Percentiles rank a stretch among this genome's conserved stretches.
These are phyloP conservation scores for Mesembrinibis cayennensis DNA, from an alignment of 2,113 vertebrate species.

Conservation along the genomic window DNA sequence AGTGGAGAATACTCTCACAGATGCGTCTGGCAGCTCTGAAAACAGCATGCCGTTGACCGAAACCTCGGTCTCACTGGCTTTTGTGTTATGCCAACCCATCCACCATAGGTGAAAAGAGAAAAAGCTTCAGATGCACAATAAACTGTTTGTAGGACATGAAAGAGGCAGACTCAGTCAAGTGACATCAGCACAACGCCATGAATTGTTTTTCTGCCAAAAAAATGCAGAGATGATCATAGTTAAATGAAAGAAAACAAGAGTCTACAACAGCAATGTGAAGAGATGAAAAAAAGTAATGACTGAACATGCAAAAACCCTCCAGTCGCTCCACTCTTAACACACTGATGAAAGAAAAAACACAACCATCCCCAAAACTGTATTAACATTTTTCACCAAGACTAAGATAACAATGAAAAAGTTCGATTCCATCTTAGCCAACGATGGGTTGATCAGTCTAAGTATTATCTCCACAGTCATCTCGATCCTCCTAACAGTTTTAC, in stretches of 20 bases:
- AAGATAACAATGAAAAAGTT: neutral
- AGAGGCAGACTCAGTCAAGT: neutral
- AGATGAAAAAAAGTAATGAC: neutral
- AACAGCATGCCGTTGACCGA: rapidly evolving
- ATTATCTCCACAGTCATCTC: neutral
- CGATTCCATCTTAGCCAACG: neutral
- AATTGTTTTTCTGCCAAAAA: neutral
- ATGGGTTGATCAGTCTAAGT: neutral
- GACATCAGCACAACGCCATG: neutral
- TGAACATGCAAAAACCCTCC: neutral
- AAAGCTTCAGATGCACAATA: neutral
- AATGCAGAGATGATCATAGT: neutral
- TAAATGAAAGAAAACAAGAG: neutral
- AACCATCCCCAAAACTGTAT: neutral
- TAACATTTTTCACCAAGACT: neutral
- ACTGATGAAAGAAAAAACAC: too few relatives aligned
- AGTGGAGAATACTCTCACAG: neutral
- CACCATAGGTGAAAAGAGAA: neutral
- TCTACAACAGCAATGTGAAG: neutral
- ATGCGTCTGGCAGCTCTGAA: neutral
- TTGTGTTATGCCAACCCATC: neutral
- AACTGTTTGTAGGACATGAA: neutral
- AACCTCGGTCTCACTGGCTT: neutral
- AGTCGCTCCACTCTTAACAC: rapidly evolving
- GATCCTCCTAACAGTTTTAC: neutral